Base-by-base conservation (phyloP, 2,113 vertebrate species). In the Rissa tridactyla region DNA sequence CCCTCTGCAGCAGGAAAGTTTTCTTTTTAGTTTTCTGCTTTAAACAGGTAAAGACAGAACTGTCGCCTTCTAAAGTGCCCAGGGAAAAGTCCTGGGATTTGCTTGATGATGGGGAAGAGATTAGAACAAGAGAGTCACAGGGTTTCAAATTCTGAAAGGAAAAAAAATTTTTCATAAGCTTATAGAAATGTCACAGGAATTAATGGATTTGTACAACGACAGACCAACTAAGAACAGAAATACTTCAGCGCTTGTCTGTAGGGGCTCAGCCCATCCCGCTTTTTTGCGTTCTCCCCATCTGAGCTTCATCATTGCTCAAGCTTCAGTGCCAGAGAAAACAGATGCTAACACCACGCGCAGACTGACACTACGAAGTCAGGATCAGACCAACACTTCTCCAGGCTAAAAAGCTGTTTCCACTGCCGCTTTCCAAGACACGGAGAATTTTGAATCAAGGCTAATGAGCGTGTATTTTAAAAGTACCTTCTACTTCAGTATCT, bases 341-440 rank as follows among this genome's bases (percentile, higher is more conserved):
- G 75, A 86, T 82, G 91, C 47, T 64, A 68, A 89, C 12, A 4
- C 69, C 80, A 57, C 1, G 8, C 60, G 57, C 69, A 92, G 61
- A 64, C 55, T 82, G 92, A 81, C 60, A 78, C n/a, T 71, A 80
- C 68, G 36, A 89, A 96, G 76, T 86, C 88, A 89, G 80, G 72
- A 86, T 84, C 5, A 1, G 90, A 90, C 85, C 96, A 93, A 90
- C 82, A 80, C 26, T 88, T 88, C 92, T 88, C 58, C 82, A 80
- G 61, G 85, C 88, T 94, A 88, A 82, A 93, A 96, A 92, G 62
- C 79, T 90, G 82, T 69, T 96, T 68, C 54, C 29, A 25, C 25
- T 86, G 58, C 14, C 79, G 70, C 36, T 69, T 86, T 26, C 55
- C 23, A 60, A 94, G 57, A 36, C 46, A 47, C 0, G 2, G 36